Evolutionary conservation across 1,140 invertebrate species (phyloP).

Genomic region (Hermetia illucens): DNA sequence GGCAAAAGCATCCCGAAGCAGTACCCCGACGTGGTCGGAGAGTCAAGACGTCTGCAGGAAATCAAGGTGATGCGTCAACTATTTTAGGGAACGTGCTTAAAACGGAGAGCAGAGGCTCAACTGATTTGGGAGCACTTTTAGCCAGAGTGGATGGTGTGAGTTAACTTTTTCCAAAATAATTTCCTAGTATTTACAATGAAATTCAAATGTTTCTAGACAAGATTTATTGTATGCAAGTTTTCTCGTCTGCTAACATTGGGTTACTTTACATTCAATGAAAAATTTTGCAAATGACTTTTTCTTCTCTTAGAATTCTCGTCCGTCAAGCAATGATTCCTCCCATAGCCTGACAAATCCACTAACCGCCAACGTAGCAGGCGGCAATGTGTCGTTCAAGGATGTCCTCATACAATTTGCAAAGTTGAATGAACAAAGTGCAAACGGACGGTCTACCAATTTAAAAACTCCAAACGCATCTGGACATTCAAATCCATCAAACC

Average conservation of each 20-base stretch:
- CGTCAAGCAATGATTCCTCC: constrained; percentile 38
- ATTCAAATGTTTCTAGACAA: too few relatives aligned
- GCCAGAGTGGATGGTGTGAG: not conserved
- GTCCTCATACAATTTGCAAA: constrained; percentile 64
- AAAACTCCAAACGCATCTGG: constrained; percentile 6
- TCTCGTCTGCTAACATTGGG: too few relatives aligned
- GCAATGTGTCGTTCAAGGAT: constrained; percentile 49
- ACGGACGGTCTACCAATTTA: constrained; percentile 9
- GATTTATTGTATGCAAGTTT: too few relatives aligned
- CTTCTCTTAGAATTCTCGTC: constrained; percentile 27
- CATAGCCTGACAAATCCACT: constrained; percentile 21
- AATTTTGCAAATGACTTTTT: too few relatives aligned
- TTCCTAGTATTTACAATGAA: too few relatives aligned
- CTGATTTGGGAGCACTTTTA: not conserved
- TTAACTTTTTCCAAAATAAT: too few relatives aligned
- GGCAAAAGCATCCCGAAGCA: constrained; percentile 53
- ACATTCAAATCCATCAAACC: constrained; percentile 32
- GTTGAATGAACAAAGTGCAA: constrained; percentile 15
- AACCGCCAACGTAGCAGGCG: constrained; percentile 1
- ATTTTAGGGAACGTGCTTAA: not conserved
- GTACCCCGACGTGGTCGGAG: constrained; percentile 48
- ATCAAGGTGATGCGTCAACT: not conserved
- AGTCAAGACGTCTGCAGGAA: constrained; percentile 28
- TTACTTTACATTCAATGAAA: too few relatives aligned
- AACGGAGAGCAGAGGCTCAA: not conserved